Conservation (phyloP, 2,113 vertebrate species). For the Cephalopholis sonnerati region DNA sequence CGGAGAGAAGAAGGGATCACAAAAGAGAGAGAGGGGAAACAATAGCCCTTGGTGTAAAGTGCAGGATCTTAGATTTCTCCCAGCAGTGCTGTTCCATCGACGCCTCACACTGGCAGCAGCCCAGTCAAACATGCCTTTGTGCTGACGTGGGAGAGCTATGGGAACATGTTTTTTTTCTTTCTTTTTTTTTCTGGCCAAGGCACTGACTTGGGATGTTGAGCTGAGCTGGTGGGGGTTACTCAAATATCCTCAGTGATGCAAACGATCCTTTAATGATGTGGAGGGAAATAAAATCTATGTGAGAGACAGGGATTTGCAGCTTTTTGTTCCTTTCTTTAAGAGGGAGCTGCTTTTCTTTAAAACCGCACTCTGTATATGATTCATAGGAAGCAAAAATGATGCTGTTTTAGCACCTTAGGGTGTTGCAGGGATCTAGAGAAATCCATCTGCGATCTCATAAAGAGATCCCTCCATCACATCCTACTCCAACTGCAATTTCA, state of each 20-base stretch:
- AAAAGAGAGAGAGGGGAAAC: conserved; percentile 27
- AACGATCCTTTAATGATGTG: conserved; percentile 50
- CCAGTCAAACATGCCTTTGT: conserved; percentile 81
- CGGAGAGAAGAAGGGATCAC: conserved; percentile 19
- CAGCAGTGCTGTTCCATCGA: conserved; percentile 54
- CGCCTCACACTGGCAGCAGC: conserved; percentile 69
- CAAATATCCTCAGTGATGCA: conserved; percentile 57
- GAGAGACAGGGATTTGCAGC: not conserved
- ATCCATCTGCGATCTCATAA: not conserved
- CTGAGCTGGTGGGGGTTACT: conserved; percentile 55
- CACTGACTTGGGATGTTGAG: conserved; percentile 58
- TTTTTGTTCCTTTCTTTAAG: conserved; percentile 1
- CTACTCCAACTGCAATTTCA: conserved; percentile 54
- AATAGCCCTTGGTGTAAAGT: conserved; percentile 69
- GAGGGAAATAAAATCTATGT: not conserved
- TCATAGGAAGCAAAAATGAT: not conserved
- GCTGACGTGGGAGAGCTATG: conserved; percentile 80
- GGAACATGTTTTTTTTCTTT: conserved; percentile 71
- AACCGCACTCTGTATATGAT: not conserved
- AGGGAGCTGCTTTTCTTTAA: not conserved
- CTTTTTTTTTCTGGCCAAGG: conserved; percentile 46
- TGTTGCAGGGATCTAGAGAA: not conserved
- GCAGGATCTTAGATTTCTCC: conserved; percentile 70
- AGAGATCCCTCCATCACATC: conserved; percentile 11
- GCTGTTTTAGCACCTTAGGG: not conserved